These are phyloP conservation scores for Drosophila saltans DNA, from an alignment of 1,140 invertebrate species.

Conservation along the genomic window DNA sequence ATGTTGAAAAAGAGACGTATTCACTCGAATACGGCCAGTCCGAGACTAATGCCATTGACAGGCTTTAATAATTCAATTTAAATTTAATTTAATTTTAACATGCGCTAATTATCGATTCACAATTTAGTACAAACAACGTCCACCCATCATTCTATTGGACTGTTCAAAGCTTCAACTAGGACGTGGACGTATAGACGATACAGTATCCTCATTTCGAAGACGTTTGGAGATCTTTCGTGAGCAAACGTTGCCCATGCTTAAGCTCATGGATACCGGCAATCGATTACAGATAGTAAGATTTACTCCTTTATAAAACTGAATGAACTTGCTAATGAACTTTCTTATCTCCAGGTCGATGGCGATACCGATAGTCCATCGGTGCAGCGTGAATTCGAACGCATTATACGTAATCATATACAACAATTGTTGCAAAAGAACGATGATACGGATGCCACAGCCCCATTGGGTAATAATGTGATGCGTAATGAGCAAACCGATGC, in stretches of 20 bases:
- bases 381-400: slow-evolving; percentile 89
- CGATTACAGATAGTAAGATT: slow-evolving; percentile 90
- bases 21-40: too few relatives aligned
- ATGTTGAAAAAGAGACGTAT: too few relatives aligned
- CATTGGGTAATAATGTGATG: slow-evolving; percentile 49
- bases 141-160: slow-evolving; percentile 90
- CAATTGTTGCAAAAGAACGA: slow-evolving; percentile 76
- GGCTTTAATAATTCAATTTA: too few relatives aligned
- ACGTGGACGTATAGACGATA: slow-evolving; percentile 91
- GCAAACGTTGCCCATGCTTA: slow-evolving; percentile 93
- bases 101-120: not conserved
- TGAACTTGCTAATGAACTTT: not conserved
- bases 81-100: too few relatives aligned
- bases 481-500: slow-evolving; percentile 76
- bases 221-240: slow-evolving; percentile 93
- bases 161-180: slow-evolving; percentile 94
- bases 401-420: slow-evolving; percentile 85
- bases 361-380: slow-evolving; percentile 90
- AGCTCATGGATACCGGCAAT: slow-evolving; percentile 90
- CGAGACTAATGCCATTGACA: not conserved
- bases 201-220: slow-evolving; percentile 91
- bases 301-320: too few relatives aligned
- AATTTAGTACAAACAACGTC: slow-evolving; percentile 89
- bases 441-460: slow-evolving; percentile 28
- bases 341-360: slow-evolving; percentile 88